Base-by-base conservation (phyloP, 2,113 vertebrate species). In the Amphiprion ocellaris region DNA sequence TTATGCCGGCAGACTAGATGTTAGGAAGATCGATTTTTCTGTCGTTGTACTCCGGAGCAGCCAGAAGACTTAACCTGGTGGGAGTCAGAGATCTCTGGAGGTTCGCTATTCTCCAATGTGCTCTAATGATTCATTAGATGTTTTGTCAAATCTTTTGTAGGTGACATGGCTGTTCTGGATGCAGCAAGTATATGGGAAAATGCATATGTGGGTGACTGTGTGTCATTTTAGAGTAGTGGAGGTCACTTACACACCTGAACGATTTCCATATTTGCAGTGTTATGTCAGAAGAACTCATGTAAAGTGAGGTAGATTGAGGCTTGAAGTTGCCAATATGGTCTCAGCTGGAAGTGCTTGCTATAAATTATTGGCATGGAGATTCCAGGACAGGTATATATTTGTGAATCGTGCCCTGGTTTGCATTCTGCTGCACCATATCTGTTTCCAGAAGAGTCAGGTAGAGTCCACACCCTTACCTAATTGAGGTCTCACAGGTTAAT, bases 401-500 rank as follows among this genome's bases (percentile, higher is more conserved):
- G 37, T 30, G 66, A 24, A 58, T 46, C 15, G 16, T 9, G n/a
- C 47, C 62, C 11, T 10, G 8, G 16, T 60, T 68, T 73, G 49
- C 66, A 41, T 66, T 53, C 68, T 63, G 63, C 21, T 24, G 15
- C 12, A 46, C 75, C 17, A 4, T 49, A n/a, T 86, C 24, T 69
- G 41, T 85, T 53, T 79, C 41, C 52, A 55, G n/a, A 26, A 69
- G 37, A 71, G 26, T 69, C 70, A n/a, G 56, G 60, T 37, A 8
- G 69, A 69, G 58, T 49, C 62, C 55, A 24, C 16, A 26, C 2
- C n/a, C 26, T 4, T 19, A 23, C 62, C 86, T 88, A 86, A 92
- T 85, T 71, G 79, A 87, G 85, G 74, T 81, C 78, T 73, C 71
- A 14, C 2, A 49, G 84, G 90, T 87, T 92, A 90, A 89, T 90